phyloP scores from a whole-genome alignment of 2,888 invertebrate species.

The Pristionchus japonicus region DNA sequence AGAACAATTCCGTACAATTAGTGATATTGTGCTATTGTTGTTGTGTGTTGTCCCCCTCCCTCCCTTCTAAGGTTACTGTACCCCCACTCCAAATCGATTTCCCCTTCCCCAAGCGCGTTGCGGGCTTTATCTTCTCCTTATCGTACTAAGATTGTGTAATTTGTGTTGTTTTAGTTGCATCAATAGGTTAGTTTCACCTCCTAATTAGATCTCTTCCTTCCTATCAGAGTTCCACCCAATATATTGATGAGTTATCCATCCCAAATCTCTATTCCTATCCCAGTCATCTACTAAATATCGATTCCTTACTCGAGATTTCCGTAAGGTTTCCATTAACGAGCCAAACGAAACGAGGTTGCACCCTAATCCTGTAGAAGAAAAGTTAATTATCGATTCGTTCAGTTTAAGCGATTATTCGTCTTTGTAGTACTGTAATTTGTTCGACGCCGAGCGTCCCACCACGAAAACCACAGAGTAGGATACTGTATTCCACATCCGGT shows the following conservation, averaged over 20 bases:
- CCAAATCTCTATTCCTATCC: constrained; percentile 24
- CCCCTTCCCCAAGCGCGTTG: constrained; percentile 44
- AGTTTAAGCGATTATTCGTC: neutral
- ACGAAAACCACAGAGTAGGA: constrained; percentile 14
- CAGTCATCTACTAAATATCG: constrained; percentile 27
- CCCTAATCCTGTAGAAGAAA: constrained; percentile 16
- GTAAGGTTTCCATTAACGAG: constrained; percentile 18
- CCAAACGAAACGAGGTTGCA: constrained; percentile 16
- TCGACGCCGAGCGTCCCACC: constrained; percentile 17
- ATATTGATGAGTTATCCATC: neutral
- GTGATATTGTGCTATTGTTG: constrained; percentile 3
- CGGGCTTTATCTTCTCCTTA: constrained; percentile 6
- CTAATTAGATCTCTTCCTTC: neutral
- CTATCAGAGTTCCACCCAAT: neutral
- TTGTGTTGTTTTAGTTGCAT: constrained; percentile 29
- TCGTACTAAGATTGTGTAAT: constrained; percentile 24
- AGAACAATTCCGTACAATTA: neutral
- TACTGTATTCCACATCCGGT: constrained; percentile 31
- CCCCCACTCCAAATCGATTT: neutral
- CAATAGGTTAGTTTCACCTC: neutral
- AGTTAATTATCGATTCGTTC: constrained; percentile 28
- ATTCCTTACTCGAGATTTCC: neutral
- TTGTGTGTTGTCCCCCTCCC: constrained; percentile 9
- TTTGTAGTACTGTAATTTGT: neutral
- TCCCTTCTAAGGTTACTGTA: neutral